These are phyloP conservation scores for Xylota sylvarum DNA, from an alignment of 2,888 invertebrate species.

Conservation along the genomic window DNA sequence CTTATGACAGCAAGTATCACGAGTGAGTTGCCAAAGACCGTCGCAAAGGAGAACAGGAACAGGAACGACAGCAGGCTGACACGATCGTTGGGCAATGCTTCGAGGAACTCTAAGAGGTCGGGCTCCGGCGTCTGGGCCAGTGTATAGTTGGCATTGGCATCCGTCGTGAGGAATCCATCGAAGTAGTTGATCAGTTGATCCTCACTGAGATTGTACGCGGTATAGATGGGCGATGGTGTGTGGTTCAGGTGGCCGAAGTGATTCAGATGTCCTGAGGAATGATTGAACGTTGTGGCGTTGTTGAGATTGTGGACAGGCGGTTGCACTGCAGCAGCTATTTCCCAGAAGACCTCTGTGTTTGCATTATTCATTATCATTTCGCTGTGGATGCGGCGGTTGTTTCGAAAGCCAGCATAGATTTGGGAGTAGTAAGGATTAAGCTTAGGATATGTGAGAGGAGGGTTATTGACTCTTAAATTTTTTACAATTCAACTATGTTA, in stretches of 20 bases:
- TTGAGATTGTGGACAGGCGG: slow-evolving; percentile 70
- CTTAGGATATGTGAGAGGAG: slow-evolving; percentile 66
- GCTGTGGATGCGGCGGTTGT: slow-evolving; percentile 54
- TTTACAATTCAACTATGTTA: slow-evolving; percentile 50
- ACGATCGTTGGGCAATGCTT: slow-evolving; percentile 88
- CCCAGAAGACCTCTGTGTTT: slow-evolving; percentile 80
- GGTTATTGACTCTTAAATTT: slow-evolving; percentile 32
- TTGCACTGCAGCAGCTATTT: slow-evolving; percentile 78
- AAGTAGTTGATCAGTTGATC: slow-evolving; percentile 83
- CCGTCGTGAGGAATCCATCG: slow-evolving; percentile 80
- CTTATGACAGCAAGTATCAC: slow-evolving; percentile 97
- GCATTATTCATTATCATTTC: slow-evolving; percentile 82
- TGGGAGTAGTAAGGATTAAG: slow-evolving; percentile 15
- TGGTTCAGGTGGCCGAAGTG: slow-evolving; percentile 39
- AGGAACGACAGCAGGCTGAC: slow-evolving; percentile 92
- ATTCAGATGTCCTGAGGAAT: slow-evolving; percentile 26
- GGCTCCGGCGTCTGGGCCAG: slow-evolving; percentile 81
- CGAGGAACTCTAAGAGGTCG: slow-evolving; percentile 83
- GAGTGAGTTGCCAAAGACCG: slow-evolving; percentile 97
- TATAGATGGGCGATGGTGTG: slow-evolving; percentile 80
- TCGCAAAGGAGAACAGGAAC: slow-evolving; percentile 94
- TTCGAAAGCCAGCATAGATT: slow-evolving; percentile 64
- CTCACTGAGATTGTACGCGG: slow-evolving; percentile 83
- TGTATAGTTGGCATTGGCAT: slow-evolving; percentile 58
- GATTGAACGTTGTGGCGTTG: slow-evolving; percentile 42